phyloP scores from a whole-genome alignment of 2,797 vertebrate species.

The Podarcis lilfordi region DNA sequence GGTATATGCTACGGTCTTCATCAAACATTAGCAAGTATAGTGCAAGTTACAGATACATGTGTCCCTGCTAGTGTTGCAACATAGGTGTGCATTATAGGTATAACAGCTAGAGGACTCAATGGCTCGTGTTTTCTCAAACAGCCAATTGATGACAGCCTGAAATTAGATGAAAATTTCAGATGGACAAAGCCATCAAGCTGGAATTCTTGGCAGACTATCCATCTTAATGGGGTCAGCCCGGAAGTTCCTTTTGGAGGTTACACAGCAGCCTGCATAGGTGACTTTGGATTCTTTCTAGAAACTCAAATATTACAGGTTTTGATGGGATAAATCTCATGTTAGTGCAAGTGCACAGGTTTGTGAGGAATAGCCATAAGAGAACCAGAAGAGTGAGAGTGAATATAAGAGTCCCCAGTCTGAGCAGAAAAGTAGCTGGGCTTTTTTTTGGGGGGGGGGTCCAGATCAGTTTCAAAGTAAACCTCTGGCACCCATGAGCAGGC shows the following conservation, averaged over 20 bases:
- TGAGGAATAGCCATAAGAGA: not conserved
- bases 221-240: not conserved
- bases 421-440: not conserved
- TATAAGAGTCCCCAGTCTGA: not conserved
- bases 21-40: not conserved
- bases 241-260: not conserved
- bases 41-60: not conserved
- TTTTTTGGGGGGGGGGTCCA: not conserved
- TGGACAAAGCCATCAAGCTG: not conserved
- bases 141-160: not conserved
- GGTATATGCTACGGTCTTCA: not conserved
- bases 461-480: too few species aligned
- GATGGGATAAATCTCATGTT: not conserved
- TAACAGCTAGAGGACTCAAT: not conserved
- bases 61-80: not conserved
- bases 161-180: not conserved
- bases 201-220: not conserved
- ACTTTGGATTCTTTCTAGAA: not conserved
- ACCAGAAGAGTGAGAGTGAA: not conserved
- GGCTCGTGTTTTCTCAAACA: not conserved
- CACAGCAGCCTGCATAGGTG: too few species aligned
- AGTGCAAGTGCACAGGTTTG: not conserved
- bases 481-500: not conserved
- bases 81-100: not conserved
- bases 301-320: not conserved